Evolutionary conservation across 2,888 invertebrate species (phyloP).

Genomic region (Monochamus alternatus): DNA sequence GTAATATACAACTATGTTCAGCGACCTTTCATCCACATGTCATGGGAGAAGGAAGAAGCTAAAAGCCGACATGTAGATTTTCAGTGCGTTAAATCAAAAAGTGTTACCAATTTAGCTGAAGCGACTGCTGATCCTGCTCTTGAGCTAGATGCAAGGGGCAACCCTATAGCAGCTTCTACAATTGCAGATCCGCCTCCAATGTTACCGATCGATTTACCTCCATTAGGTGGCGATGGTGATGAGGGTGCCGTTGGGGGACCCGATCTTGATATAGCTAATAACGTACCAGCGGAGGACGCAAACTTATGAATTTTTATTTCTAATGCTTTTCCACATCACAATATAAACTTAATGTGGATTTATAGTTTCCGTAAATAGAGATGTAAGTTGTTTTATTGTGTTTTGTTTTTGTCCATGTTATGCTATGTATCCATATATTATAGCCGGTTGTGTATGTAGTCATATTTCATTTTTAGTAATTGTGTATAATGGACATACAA

Average conservation of each 20-base stretch:
- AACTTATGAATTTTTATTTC: slow-evolving; percentile 41
- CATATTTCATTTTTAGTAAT: slow-evolving; percentile 18
- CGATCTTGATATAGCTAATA: slow-evolving; percentile 55
- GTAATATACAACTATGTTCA: slow-evolving; percentile 99
- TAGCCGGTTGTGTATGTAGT: neutral
- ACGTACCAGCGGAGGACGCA: slow-evolving; percentile 50
- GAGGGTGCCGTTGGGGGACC: slow-evolving; percentile 68
- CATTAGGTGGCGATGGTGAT: slow-evolving; percentile 63
- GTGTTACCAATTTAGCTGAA: slow-evolving; percentile 96
- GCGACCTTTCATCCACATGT: slow-evolving; percentile 98
- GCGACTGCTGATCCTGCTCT: slow-evolving; percentile 93
- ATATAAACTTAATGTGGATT: slow-evolving; percentile 29
- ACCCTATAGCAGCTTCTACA: slow-evolving; percentile 62
- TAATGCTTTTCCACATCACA: neutral
- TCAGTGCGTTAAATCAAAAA: slow-evolving; percentile 98
- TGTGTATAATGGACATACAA: neutral
- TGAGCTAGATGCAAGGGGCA: slow-evolving; percentile 78
- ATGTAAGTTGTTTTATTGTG: slow-evolving; percentile 20
- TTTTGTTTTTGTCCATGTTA: slow-evolving; percentile 29
- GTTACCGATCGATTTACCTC: slow-evolving; percentile 54
- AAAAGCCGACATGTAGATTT: slow-evolving; percentile 99
- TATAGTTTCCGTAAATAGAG: slow-evolving; percentile 16
- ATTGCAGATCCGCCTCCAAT: slow-evolving; percentile 58
- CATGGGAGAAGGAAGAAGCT: slow-evolving; percentile 99
- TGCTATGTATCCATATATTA: slow-evolving; percentile 16